These are phyloP conservation scores for Galaxias olidus DNA, from an alignment of 2,797 vertebrate genomes.

Conservation along the genomic window DNA sequence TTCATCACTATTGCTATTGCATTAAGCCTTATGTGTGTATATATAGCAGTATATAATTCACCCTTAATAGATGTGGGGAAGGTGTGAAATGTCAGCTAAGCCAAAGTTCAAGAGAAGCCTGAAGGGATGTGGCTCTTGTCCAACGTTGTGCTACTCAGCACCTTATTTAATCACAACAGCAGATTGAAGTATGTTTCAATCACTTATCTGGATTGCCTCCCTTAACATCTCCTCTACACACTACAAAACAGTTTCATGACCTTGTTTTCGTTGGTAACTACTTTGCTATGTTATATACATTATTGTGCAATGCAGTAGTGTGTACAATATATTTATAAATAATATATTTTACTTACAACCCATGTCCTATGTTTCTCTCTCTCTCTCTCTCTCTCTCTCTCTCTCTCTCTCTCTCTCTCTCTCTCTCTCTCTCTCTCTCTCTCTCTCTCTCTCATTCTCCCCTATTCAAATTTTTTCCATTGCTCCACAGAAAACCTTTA, in stretches of 20 bases:
- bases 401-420: constrained; percentile 19
- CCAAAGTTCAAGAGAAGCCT: constrained; percentile 60
- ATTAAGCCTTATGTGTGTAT: constrained; percentile 48
- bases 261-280: constrained; percentile 65
- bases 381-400: constrained; percentile 44
- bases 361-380: constrained; percentile 8
- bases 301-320: constrained; percentile 47
- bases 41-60: constrained; percentile 48
- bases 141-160: constrained; percentile 69
- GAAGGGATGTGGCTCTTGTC: constrained; percentile 65
- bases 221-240: constrained; percentile 56
- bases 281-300: neutral
- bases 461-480: constrained; percentile 7
- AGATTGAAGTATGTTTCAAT: constrained; percentile 74
- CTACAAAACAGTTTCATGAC: constrained; percentile 66
- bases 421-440: constrained; percentile 24
- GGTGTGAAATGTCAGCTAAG: constrained; percentile 58
- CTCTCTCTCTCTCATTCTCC: constrained; percentile 11
- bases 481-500: constrained; percentile 62
- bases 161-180: constrained; percentile 78
- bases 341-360: too few relatives aligned
- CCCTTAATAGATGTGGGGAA: constrained; percentile 51
- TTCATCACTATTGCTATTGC: constrained; percentile 47
- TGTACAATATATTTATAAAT: constrained; percentile 15
- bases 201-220: constrained; percentile 58